Base-by-base conservation (phyloP, 2,888 invertebrate species). In the Acleris holmiana region DNA sequence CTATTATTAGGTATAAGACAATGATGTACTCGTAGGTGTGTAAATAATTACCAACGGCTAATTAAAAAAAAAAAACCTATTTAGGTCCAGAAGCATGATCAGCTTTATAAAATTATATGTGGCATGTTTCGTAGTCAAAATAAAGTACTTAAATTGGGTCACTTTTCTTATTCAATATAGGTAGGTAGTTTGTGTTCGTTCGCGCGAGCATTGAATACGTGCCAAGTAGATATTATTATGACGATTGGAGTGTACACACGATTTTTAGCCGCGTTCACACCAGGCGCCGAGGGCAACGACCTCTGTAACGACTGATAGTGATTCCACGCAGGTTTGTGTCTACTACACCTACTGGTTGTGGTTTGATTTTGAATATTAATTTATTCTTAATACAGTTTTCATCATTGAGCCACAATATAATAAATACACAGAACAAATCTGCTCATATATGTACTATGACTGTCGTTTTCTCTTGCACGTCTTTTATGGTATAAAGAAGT, bases 221-320 rank as follows among this genome's bases (percentile, higher is more conserved):
- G 88, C 86, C 86, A 89, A 83, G 73, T 73, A 35, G 35, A 35
- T 35, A 76, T 74, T 76, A 73, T 78, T 81, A 78, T 83, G 83
- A 78, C 54, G 54, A 49, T 17, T 50, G 40, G 18, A 65, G 44
- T 15, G 49, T 35, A 40, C 63, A 41, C 73, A 69, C 76, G 71
- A 76, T 82, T 83, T 82, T 77, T 67, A 56, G 56, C 58, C 59
- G 53, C 58, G 66, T 69, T 49, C 17, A 60, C 55, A 54, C 54
- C 44, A 25, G 19, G 18, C 49, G 50, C 61, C 50, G 64, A 55
- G 13, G 55, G 55, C 55, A 55, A 65, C 61, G 65, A 67, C 64
- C 65, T 61, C 60, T 61, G 47, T 51, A 86, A 82, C 83, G 88
- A 83, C 88, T 86, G 88, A 89, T 88, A 89, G 81, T 75, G 44